These are phyloP conservation scores for Sycophaga agraensis DNA, from an alignment of 1,140 invertebrate species.

Conservation along the genomic window DNA sequence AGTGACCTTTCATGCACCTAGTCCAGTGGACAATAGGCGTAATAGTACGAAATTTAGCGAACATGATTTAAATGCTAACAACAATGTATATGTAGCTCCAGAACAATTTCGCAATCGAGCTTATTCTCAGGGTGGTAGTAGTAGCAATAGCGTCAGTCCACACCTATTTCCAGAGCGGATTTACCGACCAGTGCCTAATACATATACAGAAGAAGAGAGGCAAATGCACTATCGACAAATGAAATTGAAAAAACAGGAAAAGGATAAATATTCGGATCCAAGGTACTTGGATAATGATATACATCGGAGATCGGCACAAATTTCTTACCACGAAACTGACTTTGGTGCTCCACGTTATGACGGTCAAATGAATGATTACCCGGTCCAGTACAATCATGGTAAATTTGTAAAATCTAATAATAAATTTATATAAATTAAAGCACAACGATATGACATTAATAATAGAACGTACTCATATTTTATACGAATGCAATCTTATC, in stretches of 20 bases:
- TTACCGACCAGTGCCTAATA: slow-evolving; percentile 45
- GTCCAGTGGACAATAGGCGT: slow-evolving; percentile 36
- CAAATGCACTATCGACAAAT: slow-evolving; percentile 41
- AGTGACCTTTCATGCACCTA: slow-evolving; percentile 35
- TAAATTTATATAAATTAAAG: too few relatives aligned
- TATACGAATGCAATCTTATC: too few relatives aligned
- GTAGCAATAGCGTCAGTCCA: slow-evolving; percentile 35
- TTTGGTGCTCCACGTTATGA: slow-evolving; percentile 35
- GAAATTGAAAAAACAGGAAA: slow-evolving; percentile 31
- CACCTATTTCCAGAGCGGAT: slow-evolving; percentile 44
- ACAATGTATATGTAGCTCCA: slow-evolving; percentile 50
- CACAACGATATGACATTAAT: too few relatives aligned
- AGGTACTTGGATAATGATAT: slow-evolving; percentile 42
- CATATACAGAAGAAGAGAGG: slow-evolving; percentile 47
- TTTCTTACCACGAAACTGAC: slow-evolving; percentile 38
- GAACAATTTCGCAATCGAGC: slow-evolving; percentile 50
- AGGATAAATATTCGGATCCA: slow-evolving; percentile 13
- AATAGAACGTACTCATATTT: too few relatives aligned
- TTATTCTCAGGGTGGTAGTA: slow-evolving; percentile 46
- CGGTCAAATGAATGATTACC: background rate
- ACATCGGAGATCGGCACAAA: slow-evolving; percentile 35
- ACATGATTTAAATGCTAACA: slow-evolving; percentile 50
- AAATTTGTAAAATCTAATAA: background rate
- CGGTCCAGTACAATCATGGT: slow-evolving; percentile 18
- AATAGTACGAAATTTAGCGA: slow-evolving; percentile 42